Evolutionary conservation across 1,140 invertebrate species (phyloP), one percentile per base, ranked within the genome.

Genomic region (Sitobion miscanthi): DNA sequence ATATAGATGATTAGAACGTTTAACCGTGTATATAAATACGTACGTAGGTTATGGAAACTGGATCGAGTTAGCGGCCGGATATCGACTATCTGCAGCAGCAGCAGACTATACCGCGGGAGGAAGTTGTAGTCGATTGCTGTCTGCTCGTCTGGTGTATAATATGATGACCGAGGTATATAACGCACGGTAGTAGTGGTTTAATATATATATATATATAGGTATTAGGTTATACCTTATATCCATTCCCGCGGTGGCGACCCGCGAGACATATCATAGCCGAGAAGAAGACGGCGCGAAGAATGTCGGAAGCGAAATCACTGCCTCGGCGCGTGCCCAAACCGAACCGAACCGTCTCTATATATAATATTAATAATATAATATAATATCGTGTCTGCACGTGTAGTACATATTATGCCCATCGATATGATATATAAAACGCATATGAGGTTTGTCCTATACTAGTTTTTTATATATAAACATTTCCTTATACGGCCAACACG

Each of bases 251-350:
- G 8, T 87, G 52, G 20, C 20, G 21, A 54, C 52, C 52, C 20
- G 23, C 11, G 25, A 47, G 8, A 87, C n/a, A 77, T 77, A 17
- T 54, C 49, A 17, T 52, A 6, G 62, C 4, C 62, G 17, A 47
- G 49, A 57, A 35, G 49, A 90, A 77, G 57, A 91, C 62, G 54
- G 62, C 57, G 30, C 45, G 23, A 62, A 62, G 42, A 83, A 52
- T n/a, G 45, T n/a, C 62, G 20, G 90, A 91, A 69, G 57, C 90
- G 90, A 91, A 91, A 91, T 91, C 69, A 77, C 45, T 45, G 82
- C 20, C n/a, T 7, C 57, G 89, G 38, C 89, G 38, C 89, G 89
- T 69, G 89, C 54, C 54, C 9, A n/a, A 42, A 25, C 83, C 30
- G n/a, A 42, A 25, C 83, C 45, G 30, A 47, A 87, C 14, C 86